Evolutionary conservation across 1,140 invertebrate species (phyloP), one percentile per base, ranked within the genome.

Genomic region (Triops cancriformis): DNA sequence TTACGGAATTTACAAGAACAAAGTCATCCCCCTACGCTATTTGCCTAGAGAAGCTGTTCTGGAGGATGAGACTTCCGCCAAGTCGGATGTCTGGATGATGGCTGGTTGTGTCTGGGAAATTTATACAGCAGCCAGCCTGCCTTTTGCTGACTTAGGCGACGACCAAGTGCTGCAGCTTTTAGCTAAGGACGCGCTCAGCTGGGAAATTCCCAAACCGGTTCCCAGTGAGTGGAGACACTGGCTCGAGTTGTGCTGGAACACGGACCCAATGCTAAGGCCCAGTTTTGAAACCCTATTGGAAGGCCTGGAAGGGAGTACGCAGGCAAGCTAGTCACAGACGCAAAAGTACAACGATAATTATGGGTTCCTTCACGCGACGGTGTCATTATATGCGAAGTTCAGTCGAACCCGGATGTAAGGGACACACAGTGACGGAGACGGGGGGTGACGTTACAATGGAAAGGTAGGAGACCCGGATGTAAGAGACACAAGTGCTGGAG

Each of bases 51-150:
- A 98, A 84, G 94, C 93, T 1, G 91, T 95, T 0, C 88, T 93
- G 79, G 94, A 97, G 84, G 94, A 95, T 80, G 94, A 96, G 80
- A 97, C 93, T 83, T 96, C 95, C 0, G 94, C 92, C 5, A 95
- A 97, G 83, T 96, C 94, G 83, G 96, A 98, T 84, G 93, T 97
- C 0, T 98, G 95, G 87, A 92, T 94, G 79, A 98, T 92, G 83
- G 94, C 92, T 0, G 93, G 93, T 18, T 87, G 97, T 1, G 89
- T 95, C 28, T 98, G 94, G 94, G 96, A 98, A 85, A 90, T 96
- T 23, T 94, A 95, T 83, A 90, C 91, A 77, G 91, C 93, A 83
- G 95, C 93, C 0, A 91, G 94, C 81, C 85, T 95, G 72, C 96
- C 96, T 0, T 95, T 95, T 82, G 89, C 90, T 11, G 92, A 94